Evolutionary conservation across 2,888 invertebrate species (phyloP).

Genomic region (Hypsopygia costalis): DNA sequence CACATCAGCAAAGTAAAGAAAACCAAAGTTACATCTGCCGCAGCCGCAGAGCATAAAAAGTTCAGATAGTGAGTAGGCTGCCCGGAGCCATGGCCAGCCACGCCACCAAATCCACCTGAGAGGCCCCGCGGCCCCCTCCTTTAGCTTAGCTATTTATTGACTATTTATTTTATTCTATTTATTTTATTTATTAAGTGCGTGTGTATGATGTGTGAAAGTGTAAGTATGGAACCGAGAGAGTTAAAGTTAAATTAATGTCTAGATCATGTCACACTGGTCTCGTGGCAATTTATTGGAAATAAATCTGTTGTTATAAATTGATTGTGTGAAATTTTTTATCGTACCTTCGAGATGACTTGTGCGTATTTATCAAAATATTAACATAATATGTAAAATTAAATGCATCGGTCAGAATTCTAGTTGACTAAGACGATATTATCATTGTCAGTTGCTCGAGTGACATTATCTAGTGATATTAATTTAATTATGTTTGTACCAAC

Average conservation of each 20-base stretch:
- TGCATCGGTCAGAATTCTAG: slow-evolving; percentile 73
- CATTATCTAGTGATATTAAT: slow-evolving; percentile 78
- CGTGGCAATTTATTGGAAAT: slow-evolving; percentile 80
- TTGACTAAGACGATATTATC: slow-evolving; percentile 34
- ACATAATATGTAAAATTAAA: slow-evolving; percentile 27
- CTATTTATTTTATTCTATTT: slow-evolving; percentile 81
- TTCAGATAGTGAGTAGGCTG: slow-evolving; percentile 74
- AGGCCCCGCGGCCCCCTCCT: slow-evolving; percentile 68
- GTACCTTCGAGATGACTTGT: slow-evolving; percentile 65
- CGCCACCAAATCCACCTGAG: slow-evolving; percentile 69
- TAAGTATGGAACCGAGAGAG: slow-evolving; percentile 70
- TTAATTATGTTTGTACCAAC: slow-evolving; percentile 65
- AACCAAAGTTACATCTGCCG: slow-evolving; percentile 73
- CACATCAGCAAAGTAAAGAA: slow-evolving; percentile 75
- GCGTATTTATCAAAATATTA: slow-evolving; percentile 43
- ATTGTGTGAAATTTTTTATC: slow-evolving; percentile 71
- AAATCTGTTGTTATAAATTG: slow-evolving; percentile 76
- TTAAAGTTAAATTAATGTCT: slow-evolving; percentile 80
- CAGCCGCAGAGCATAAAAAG: slow-evolving; percentile 76
- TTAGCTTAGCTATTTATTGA: slow-evolving; percentile 81
- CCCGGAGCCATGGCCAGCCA: slow-evolving; percentile 46
- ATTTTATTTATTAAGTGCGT: slow-evolving; percentile 82
- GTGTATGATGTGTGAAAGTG: slow-evolving; percentile 75
- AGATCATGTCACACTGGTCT: slow-evolving; percentile 80
- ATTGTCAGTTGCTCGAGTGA: slow-evolving; percentile 67